Base-by-base conservation (phyloP, 2,888 invertebrate species). In the Melikaiella ostensackeni region DNA sequence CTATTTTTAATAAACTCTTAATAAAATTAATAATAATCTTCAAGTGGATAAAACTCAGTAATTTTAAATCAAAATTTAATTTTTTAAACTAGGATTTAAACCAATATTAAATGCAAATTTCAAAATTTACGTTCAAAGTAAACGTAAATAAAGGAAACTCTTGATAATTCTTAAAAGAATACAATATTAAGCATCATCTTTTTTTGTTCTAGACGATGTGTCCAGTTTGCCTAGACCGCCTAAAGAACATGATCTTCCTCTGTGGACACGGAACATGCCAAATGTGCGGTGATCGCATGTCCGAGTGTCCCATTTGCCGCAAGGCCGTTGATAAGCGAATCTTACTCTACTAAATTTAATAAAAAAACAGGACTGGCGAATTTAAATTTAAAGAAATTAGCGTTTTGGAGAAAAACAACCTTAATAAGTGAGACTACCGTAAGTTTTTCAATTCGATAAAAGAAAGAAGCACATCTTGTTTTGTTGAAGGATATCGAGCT, bases 211-310 rank as follows among this genome's bases (percentile, higher is more conserved):
- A 99, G 98, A 99, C 98, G 1, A 98, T 98, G 96, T 99, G 99
- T 89, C 99, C 99, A 6, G 98, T 99, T 82, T 99, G 99, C 92
- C 94, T 99, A 93, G 99, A 99, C 93, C 96, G 98, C 46, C 93
- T 98, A 88, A 99, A 98, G 93, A 99, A 99, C 92, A 98, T 99
- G 98, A 98, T 98, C 86, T 99, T 98, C 93, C 94, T 98, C 63
- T 99, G 99, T 92, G 99, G 99, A 8, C 99, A 99, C 92, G 99
- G 98, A 84, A 97, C 98, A 82, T 99, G 99, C 91, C 99, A 99
- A 93, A 97, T 98, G 96, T 99, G 99, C 92, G 98, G 99, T 42
- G 99, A 99, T 93, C 96, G 98, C 88, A 98, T 99, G 95, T 95
- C 96, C 80, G 98, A 98, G 88, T 99, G 99, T 90, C 99, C 99